Percentiles rank a stretch among this genome's conserved stretches.
These are phyloP conservation scores for Drosophila bunnanda DNA, from an alignment of 2,888 invertebrate genomes.

Conservation along the genomic window DNA sequence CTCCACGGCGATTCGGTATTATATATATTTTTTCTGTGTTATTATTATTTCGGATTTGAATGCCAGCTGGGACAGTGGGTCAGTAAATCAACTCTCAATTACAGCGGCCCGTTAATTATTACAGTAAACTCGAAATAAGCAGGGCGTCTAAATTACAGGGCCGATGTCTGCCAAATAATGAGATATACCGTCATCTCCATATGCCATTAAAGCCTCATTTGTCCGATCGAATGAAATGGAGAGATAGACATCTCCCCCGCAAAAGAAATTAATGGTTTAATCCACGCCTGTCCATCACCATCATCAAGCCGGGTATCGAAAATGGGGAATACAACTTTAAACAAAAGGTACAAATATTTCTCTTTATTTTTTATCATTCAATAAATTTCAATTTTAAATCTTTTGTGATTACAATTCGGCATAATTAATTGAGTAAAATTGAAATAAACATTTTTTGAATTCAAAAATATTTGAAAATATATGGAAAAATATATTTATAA, in stretches of 20 bases:
- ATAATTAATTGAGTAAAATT: background rate
- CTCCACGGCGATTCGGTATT: constrained; percentile 29
- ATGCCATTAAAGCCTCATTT: constrained; percentile 53
- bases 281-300: constrained; percentile 74
- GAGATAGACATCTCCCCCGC: constrained; percentile 65
- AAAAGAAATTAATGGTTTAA: constrained; percentile 61
- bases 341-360: constrained; percentile 23
- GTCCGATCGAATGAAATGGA: constrained; percentile 54
- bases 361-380: constrained; percentile 9
- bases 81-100: constrained; percentile 48
- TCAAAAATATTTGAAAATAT: too few relatives aligned
- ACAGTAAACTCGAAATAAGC: constrained; percentile 45
- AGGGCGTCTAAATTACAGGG: constrained; percentile 48
- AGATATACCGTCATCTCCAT: constrained; percentile 9
- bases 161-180: constrained; percentile 34
- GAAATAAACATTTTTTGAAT: background rate
- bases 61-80: constrained; percentile 38
- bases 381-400: constrained; percentile 26
- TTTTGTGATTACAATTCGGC: background rate
- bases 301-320: constrained; percentile 3
- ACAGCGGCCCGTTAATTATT: constrained; percentile 64
- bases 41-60: constrained; percentile 28
- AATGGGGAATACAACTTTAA: constrained; percentile 21
- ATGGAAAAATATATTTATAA: too few relatives aligned
- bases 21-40: constrained; percentile 5